Conservation (phyloP, 1,140 invertebrate genomes). For the Batillaria attramentaria region DNA sequence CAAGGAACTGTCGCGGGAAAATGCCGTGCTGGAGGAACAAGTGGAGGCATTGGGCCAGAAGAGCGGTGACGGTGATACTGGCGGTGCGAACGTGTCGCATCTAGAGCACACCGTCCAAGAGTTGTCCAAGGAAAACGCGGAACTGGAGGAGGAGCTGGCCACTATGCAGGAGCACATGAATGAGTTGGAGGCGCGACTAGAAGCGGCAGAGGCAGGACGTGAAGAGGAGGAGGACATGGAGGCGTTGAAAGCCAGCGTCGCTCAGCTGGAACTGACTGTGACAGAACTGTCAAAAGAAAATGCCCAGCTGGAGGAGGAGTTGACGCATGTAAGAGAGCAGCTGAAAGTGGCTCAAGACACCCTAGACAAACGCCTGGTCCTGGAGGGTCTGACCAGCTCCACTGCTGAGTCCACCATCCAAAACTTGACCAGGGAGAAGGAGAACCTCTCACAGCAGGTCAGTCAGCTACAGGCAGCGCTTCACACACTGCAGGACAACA, state of each 20-base stretch:
- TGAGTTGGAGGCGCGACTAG: slow-evolving; percentile 28
- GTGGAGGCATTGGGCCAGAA: slow-evolving; percentile 28
- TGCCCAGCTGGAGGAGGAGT: slow-evolving; percentile 52
- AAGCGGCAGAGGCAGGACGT: slow-evolving; percentile 4
- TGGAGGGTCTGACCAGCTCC: slow-evolving; percentile 5
- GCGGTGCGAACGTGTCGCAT: slow-evolving; percentile 33
- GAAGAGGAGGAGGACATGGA: slow-evolving; percentile 3
- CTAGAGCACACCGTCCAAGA: slow-evolving; percentile 40
- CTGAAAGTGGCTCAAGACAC: slow-evolving; percentile 14
- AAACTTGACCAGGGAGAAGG: background rate
- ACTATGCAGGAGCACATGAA: slow-evolving; percentile 32
- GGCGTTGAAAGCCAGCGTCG: slow-evolving; percentile 10
- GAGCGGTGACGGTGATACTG: slow-evolving; percentile 21
- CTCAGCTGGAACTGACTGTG: slow-evolving; percentile 54
- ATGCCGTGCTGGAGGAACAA: slow-evolving; percentile 57
- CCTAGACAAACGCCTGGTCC: background rate
- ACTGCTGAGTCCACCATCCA: background rate
- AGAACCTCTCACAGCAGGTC: background rate
- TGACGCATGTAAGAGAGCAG: background rate
- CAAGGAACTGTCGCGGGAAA: slow-evolving; percentile 54
- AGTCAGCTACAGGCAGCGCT: background rate
- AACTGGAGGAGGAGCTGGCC: slow-evolving; percentile 33
- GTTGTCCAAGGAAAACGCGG: slow-evolving; percentile 44
- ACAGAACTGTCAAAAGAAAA: slow-evolving; percentile 56
- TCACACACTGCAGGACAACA: too few relatives aligned